Evolutionary conservation across 2,797 vertebrate species (phyloP).

Genomic region (Coendou prehensilis): DNA sequence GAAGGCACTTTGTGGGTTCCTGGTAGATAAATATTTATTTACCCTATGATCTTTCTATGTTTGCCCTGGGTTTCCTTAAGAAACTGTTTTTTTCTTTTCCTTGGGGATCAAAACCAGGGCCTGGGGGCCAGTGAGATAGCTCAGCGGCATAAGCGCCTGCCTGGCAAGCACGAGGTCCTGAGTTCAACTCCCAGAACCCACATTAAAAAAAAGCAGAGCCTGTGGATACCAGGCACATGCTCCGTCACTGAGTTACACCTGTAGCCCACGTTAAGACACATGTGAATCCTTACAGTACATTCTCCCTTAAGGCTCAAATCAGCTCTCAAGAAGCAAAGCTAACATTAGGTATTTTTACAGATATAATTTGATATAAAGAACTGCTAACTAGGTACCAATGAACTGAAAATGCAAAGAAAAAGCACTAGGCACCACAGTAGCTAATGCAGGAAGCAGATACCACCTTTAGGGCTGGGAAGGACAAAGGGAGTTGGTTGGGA

Average conservation of each 20-base stretch:
- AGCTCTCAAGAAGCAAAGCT: background rate
- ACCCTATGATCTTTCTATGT: background rate
- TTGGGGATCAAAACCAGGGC: background rate
- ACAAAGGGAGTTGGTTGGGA: background rate
- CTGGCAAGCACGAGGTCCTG: no score
- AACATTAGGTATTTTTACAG: background rate
- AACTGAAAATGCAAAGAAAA: background rate
- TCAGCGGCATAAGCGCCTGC: no score
- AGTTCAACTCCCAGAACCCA: no score
- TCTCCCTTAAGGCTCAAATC: background rate
- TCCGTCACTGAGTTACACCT: background rate
- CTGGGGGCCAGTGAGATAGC: background rate
- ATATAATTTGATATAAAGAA: constrained; percentile 25
- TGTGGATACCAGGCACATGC: background rate
- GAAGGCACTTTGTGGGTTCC: background rate
- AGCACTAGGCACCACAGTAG: background rate
- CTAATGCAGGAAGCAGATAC: background rate
- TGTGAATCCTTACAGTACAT: background rate
- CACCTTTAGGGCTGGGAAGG: background rate
- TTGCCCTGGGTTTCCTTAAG: background rate
- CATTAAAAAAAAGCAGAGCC: no score
- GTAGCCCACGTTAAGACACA: background rate
- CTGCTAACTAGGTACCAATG: background rate
- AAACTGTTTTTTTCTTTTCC: background rate
- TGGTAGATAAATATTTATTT: background rate